Base-by-base conservation (phyloP, 2,797 vertebrate genomes). In the Sebastes cheni region DNA sequence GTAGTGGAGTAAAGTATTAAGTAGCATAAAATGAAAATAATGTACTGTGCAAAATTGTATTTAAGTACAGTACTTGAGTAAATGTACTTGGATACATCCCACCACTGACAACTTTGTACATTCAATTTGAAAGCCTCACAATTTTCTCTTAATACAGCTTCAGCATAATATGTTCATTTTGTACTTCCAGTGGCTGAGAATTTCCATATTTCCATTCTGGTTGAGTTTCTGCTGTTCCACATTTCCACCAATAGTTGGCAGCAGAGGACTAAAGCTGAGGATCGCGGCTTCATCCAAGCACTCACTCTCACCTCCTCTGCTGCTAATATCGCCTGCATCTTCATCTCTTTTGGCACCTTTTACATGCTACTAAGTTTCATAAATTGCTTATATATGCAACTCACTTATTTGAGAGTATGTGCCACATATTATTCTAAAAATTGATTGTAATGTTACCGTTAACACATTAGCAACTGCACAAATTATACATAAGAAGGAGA, bases 261-360 rank as follows among this genome's bases (percentile, higher is more conserved):
- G 94, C 86, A 95, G 91, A 95, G 87, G 91, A 93, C 93, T 91
- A 54, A 88, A 83, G 46, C 80, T 88, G 89, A 62, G 39, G n/a
- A 6, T 54, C 54, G 52, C 10, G 10, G 46, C 32, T 56, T 34
- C 68, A 46, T 55, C 54, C 14, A 42, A 27, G 10, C 2, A 36
- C 68, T 83, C 64, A 50, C 39, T 60, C 68, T 36, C 39, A 54
- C 65, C 36, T 79, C 61, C 61, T 78, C 42, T 81, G 55, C 79
- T 68, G 67, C 65, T 29, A 27, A 46, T n/a, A 12, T 23, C 12
- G 16, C 72, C 72, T 85, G 77, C 50, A 22, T 75, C 62, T 67
- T 72, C 64, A 70, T 80, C 72, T 80, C 27, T 64, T 82, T 67
- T 70, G 69, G 36, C 67, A 70, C 18, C n/a, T 74, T 77, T 59